Conservation (phyloP, 2,797 vertebrate species). For the Poeciliopsis paucimaculata region DNA sequence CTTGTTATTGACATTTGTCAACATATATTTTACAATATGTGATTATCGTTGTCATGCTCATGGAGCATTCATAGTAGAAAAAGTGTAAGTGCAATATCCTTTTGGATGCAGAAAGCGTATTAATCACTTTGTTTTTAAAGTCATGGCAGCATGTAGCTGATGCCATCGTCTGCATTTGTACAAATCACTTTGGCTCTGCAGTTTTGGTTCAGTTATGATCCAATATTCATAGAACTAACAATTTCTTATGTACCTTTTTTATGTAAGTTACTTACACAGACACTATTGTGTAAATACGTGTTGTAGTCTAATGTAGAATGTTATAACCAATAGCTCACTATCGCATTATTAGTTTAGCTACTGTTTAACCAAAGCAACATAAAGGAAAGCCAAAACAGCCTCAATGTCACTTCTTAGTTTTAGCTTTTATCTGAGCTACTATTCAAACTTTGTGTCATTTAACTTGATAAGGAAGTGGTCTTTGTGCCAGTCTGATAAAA, state of each 20-base stretch:
- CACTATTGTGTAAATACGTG: not conserved
- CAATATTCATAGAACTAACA: not conserved
- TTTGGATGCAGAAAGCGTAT: not conserved
- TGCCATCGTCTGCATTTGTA: not conserved
- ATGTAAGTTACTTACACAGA: not conserved
- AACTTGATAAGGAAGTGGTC: not conserved
- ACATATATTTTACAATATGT: too few species aligned
- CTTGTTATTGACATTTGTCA: not conserved
- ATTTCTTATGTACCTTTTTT: not conserved
- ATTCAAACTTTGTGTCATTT: not conserved
- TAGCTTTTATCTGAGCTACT: not conserved
- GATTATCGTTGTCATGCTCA: not conserved
- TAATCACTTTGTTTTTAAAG: not conserved
- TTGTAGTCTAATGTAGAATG: not conserved
- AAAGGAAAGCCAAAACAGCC: not conserved
- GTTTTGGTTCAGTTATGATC: not conserved
- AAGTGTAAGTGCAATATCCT: conserved; percentile 27
- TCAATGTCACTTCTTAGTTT: not conserved
- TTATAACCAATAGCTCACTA: not conserved
- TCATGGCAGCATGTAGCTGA: not conserved
- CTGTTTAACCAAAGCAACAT: not conserved
- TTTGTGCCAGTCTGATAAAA: not conserved
- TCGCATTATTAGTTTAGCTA: not conserved
- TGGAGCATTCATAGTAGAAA: not conserved
- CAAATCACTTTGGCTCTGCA: not conserved